phyloP scores from a whole-genome alignment of 2,797 vertebrate genomes.

The Myotis daubentonii region DNA sequence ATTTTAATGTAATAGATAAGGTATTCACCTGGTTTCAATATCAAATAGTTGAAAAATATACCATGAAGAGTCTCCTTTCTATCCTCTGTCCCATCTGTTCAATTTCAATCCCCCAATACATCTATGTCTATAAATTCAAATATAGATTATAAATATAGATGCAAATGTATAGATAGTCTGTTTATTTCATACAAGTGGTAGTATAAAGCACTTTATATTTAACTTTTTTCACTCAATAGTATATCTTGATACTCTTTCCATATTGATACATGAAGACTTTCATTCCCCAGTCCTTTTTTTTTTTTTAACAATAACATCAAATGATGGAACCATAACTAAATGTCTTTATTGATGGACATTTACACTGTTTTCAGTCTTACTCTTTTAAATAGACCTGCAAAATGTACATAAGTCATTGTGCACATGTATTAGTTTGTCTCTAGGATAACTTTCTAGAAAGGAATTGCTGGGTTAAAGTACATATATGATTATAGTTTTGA shows the following conservation, averaged over 20 bases:
- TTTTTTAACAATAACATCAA: background rate
- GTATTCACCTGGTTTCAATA: conserved; percentile 8
- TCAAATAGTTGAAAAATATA: conserved; percentile 16
- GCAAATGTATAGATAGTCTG: background rate
- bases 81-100: background rate
- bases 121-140: background rate
- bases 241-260: conserved; percentile 21
- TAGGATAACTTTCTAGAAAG: background rate
- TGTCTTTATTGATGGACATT: conserved; percentile 8
- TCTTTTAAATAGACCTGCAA: background rate
- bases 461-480: background rate
- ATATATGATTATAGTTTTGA: background rate
- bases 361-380: conserved; percentile 5
- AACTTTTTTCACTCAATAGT: background rate
- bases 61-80: background rate
- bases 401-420: background rate
- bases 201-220: background rate
- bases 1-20: background rate
- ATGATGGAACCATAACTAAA: background rate
- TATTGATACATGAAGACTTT: conserved; percentile 2
- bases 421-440: background rate
- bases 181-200: conserved; percentile 2
- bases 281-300: background rate
- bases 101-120: background rate
- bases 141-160: background rate